A percentile compares a stretch with the other conserved stretches of the same genome.
These are phyloP conservation scores for Patella vulgata DNA, from an alignment of 1,140 invertebrate genomes.

Conservation along the genomic window DNA sequence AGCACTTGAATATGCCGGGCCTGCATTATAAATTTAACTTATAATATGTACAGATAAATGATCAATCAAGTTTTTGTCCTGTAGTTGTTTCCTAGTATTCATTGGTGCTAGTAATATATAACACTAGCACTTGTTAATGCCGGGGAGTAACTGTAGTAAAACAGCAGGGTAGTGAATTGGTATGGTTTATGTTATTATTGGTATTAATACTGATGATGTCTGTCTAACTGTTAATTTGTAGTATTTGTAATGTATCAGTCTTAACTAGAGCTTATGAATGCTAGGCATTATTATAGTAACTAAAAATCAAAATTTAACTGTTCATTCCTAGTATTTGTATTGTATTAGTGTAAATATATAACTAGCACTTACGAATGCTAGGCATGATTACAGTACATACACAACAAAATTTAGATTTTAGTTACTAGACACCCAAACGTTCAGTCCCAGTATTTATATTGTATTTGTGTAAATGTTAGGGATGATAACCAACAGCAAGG, in stretches of 20 bases:
- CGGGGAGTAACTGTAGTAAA: slow-evolving; percentile 15
- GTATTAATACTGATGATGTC: not conserved
- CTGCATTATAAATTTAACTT: not conserved
- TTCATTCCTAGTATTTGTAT: slow-evolving; percentile 27
- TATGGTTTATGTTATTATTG: no score
- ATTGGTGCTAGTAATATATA: slow-evolving; percentile 11
- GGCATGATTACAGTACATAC: slow-evolving; percentile 14
- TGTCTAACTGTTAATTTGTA: not conserved
- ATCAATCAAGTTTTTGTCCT: no score
- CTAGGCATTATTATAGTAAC: slow-evolving; percentile 6
- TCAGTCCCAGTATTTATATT: no score
- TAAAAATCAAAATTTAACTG: not conserved
- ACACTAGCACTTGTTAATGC: slow-evolving; percentile 28
- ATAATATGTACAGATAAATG: no score
- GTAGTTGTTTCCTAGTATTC: not conserved
- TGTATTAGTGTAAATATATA: slow-evolving; percentile 25
- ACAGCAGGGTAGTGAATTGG: no score
- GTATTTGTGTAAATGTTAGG: no score
- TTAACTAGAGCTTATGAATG: slow-evolving; percentile 40
- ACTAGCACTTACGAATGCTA: slow-evolving; percentile 49
- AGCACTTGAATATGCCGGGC: slow-evolving; percentile 2
- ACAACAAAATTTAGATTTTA: no score
- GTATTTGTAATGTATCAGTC: slow-evolving; percentile 30
- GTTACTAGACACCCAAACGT: no score
- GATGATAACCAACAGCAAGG: no score